These are phyloP conservation scores for Laspeyria flexula DNA, from an alignment of 2,888 invertebrate species.

Conservation along the genomic window DNA sequence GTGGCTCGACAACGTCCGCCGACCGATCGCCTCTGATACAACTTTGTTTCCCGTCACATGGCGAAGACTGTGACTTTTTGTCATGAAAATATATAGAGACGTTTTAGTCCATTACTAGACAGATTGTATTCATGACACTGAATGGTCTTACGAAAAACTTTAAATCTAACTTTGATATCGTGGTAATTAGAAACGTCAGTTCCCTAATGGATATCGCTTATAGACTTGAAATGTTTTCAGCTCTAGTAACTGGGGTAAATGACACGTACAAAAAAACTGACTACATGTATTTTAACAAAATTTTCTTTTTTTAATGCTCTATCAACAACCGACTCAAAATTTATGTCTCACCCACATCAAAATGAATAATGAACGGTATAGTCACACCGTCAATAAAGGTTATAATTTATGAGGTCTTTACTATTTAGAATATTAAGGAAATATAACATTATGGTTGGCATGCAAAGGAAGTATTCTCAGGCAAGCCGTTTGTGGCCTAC, in stretches of 20 bases:
- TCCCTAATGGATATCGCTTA: not conserved
- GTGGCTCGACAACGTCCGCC: constrained; percentile 56
- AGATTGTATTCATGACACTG: constrained; percentile 6
- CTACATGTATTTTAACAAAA: not conserved
- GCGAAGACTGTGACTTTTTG: constrained; percentile 25
- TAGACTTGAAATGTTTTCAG: not conserved
- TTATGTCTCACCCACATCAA: constrained; percentile 11
- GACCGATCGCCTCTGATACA: constrained; percentile 33
- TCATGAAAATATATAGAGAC: constrained; percentile 22
- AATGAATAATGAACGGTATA: constrained; percentile 15
- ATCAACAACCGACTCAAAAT: constrained; percentile 1
- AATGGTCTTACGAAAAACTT: not conserved
- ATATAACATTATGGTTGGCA: constrained; percentile 53
- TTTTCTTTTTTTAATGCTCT: not conserved
- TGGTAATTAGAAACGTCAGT: not conserved
- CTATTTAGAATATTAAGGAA: constrained; percentile 32
- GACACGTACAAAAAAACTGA: not conserved
- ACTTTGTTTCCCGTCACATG: constrained; percentile 51
- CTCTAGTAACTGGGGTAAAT: not conserved
- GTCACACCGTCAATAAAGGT: constrained; percentile 18
- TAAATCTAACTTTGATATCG: not conserved
- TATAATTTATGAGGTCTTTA: constrained; percentile 43
- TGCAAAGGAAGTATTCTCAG: constrained; percentile 62
- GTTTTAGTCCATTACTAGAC: constrained; percentile 9
- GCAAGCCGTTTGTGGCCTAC: constrained; percentile 66